Base-by-base conservation (phyloP, 1,140 invertebrate genomes). In the Drosophila mayri region DNA sequence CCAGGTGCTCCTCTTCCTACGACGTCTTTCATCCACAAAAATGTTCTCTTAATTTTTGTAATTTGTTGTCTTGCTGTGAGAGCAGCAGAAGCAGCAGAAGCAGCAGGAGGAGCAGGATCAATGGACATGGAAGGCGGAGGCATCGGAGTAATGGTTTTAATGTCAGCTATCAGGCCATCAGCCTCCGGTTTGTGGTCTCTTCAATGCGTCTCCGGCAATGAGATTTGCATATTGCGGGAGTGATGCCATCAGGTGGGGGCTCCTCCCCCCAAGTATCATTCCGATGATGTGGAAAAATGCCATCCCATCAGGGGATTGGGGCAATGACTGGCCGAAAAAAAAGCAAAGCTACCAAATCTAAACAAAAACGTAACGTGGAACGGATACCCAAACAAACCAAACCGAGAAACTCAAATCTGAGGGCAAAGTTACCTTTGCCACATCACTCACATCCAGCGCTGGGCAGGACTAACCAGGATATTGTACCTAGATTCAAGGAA, bases 31-130 rank as follows among this genome's bases (percentile, higher is more conserved):
- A 86, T 74, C 61, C 67, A 66, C 60, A 75, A 79, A 86, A 83
- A 79, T 86, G 75, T 79, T 70, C 79, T 87, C 79, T 86, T 86
- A 87, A 86, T 86, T 86, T 86, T 64, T 61, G 75, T 86, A 86
- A 86, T 86, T 86, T 86, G 83, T 82, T 78, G 81, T 47, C 65
- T 70, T 61, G 52, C 60, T 67, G 44, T 25, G 64, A 35, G 28
- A 28, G 10, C 4, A 55, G 41, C 10, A 43, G 35, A 1, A 38
- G 32, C 8, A 52, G 28, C 52, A 32, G 50, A 8, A 38, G 20
- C 22, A 8, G 18, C n/a, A 37, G n/a, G 5, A 25, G 67, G 5
- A 22, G 22, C 12, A 4, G 14, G 14, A 7, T 14, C 4, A 22
- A 44, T 16, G 43, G 25, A 6, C 38, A 57, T 30, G 50, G 20